phyloP scores from a whole-genome alignment of 2,113 vertebrate species.

The Illadopsis cleaveri region DNA sequence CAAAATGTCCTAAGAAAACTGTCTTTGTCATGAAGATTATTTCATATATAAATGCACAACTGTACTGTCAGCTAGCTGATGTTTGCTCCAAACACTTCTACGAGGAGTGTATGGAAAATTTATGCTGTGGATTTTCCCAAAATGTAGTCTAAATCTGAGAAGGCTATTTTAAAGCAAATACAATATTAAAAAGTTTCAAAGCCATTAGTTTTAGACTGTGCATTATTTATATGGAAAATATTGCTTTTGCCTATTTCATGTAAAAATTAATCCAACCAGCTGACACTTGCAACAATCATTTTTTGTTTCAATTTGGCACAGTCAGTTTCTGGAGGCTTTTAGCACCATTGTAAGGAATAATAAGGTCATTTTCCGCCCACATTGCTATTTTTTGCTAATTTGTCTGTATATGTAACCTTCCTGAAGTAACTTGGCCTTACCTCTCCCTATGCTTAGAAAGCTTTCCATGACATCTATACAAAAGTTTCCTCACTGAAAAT shows the following conservation, averaged over 20 bases:
- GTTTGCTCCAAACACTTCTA: not conserved
- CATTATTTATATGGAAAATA: not conserved
- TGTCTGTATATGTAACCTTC: not conserved
- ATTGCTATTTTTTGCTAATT: not conserved
- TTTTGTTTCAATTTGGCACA: constrained; percentile 33
- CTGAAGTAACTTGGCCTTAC: not conserved
- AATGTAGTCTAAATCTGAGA: not conserved
- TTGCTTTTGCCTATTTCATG: constrained; percentile 1
- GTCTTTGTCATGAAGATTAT: constrained; percentile 3
- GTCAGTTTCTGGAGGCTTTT: not conserved
- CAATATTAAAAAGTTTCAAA: not conserved
- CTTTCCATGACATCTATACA: not conserved
- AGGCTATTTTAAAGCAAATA: not conserved
- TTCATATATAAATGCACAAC: not conserved
- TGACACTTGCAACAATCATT: not conserved
- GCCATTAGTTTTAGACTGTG: not conserved
- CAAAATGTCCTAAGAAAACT: not conserved
- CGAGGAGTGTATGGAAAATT: not conserved
- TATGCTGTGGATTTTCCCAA: not conserved
- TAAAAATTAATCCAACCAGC: constrained; percentile 10
- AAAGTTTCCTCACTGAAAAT: not conserved
- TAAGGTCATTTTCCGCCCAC: not conserved
- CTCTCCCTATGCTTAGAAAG: not conserved
- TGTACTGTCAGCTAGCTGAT: not conserved
- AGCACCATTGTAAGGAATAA: not conserved